Evolutionary conservation across 2,797 vertebrate species (phyloP).

Genomic region (Paratrypauchen microcephalus): DNA sequence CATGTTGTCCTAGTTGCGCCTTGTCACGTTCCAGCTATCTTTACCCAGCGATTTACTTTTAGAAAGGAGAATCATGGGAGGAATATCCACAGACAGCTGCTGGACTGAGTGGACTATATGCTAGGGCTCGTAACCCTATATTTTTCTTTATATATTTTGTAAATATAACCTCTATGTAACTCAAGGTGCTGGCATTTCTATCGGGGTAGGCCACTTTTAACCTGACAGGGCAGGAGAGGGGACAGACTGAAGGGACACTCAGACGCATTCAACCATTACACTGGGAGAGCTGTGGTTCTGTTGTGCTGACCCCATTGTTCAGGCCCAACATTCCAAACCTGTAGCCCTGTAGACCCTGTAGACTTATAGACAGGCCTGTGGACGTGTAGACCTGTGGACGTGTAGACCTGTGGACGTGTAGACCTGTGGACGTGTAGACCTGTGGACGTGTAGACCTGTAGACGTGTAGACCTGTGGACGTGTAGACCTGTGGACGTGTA

Average conservation of each 20-base stretch:
- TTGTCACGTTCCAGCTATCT: constrained; percentile 97
- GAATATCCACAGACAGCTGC: constrained; percentile 98
- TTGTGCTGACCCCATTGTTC: constrained; percentile 40
- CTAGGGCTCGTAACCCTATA: constrained; percentile 92
- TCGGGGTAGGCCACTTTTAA: constrained; percentile 37
- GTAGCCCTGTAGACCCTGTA: constrained; percentile 5
- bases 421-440: constrained; percentile 11
- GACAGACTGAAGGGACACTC: constrained; percentile 9
- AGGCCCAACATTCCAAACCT: constrained; percentile 71
- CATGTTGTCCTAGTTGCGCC: constrained; percentile 84
- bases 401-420: background rate
- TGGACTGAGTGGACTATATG: constrained; percentile 87
- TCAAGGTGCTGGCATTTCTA: constrained; percentile 71
- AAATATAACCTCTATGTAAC: constrained; percentile 84
- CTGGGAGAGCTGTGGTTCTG: background rate
- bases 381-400: constrained; percentile 11
- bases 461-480: background rate
- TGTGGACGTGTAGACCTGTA: constrained; percentile 15
- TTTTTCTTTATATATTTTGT: constrained; percentile 95
- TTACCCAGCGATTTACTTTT: constrained; percentile 96
- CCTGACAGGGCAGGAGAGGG: constrained; percentile 34
- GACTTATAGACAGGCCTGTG: constrained; percentile 11
- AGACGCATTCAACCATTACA: background rate
- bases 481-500: background rate
- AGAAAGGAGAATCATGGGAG: constrained; percentile 95